Percentiles rank a stretch among this genome's conserved stretches.
Conservation (phyloP, 2,113 vertebrate genomes). For the Elephantulus edwardii region DNA sequence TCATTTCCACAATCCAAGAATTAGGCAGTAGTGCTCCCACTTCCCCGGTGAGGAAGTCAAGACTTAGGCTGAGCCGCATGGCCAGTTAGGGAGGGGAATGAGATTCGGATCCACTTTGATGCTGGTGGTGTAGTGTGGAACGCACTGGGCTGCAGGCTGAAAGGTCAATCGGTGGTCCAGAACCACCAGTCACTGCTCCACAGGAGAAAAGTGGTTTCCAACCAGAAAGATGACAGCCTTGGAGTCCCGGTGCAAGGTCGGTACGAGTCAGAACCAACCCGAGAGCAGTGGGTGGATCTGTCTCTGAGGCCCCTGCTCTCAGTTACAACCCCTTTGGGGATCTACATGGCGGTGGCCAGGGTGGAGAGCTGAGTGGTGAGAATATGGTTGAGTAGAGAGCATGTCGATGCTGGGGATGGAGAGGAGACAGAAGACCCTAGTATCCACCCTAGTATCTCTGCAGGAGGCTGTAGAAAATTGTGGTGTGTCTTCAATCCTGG, state of each 20-base stretch:
- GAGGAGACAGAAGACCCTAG: background rate
- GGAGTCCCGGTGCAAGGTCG: too few relatives aligned
- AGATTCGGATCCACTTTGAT: background rate
- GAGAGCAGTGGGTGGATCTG: too few relatives aligned
- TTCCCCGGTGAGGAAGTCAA: background rate
- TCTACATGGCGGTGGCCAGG: rapidly evolving
- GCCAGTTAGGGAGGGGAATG: background rate
- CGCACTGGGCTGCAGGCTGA: too few relatives aligned
- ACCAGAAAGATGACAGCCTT: too few relatives aligned
- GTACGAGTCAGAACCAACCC: too few relatives aligned
- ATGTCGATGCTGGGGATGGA: background rate
- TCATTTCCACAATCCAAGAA: background rate
- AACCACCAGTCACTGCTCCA: too few relatives aligned
- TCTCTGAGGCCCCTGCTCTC: background rate
- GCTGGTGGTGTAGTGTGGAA: too few relatives aligned
- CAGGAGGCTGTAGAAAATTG: background rate
- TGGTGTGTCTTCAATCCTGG: background rate
- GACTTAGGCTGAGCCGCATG: background rate
- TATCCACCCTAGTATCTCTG: background rate
- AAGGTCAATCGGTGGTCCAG: too few relatives aligned
- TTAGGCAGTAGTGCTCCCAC: background rate
- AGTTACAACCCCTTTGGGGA: background rate
- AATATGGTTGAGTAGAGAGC: rapidly evolving
- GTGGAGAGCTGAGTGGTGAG: background rate
- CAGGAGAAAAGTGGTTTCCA: too few relatives aligned